Evolutionary conservation across 2,113 vertebrate species (phyloP).

Genomic region (Fregetta grallaria): DNA sequence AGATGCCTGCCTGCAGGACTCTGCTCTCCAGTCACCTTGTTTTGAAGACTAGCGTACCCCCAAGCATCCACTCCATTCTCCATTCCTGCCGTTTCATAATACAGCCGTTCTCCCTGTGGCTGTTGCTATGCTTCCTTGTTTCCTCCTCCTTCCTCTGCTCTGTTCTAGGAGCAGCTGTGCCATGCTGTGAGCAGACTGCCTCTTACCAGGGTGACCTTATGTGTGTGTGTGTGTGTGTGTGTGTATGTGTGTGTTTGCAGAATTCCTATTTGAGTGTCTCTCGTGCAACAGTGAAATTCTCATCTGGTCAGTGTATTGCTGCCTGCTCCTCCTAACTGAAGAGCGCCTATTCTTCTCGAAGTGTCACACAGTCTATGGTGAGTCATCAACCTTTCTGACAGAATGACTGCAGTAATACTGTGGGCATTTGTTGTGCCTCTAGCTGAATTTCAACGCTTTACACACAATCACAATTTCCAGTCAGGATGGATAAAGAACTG

Average conservation of each 20-base stretch:
- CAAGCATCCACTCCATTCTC: background rate
- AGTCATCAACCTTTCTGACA: constrained; percentile 42
- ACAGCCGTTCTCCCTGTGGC: background rate
- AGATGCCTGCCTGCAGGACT: background rate
- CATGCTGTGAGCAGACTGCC: background rate
- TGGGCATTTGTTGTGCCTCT: background rate
- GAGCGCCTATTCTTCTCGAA: constrained; percentile 91
- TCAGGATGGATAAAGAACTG: background rate
- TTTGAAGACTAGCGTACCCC: background rate
- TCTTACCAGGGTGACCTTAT: background rate
- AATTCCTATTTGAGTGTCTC: constrained; percentile 85
- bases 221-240: background rate
- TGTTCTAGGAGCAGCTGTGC: background rate
- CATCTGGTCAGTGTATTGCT: constrained; percentile 87
- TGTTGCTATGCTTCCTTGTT: background rate
- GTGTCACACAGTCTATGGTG: constrained; percentile 95
- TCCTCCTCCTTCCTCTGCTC: background rate
- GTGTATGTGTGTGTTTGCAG: constrained; percentile 53
- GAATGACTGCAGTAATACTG: background rate
- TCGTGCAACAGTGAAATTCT: constrained; percentile 80
- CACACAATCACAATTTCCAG: background rate
- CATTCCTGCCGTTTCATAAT: background rate
- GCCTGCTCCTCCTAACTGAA: constrained; percentile 85
- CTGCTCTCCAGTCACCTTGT: background rate
- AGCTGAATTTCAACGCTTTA: background rate